Evolutionary conservation across 1,140 invertebrate species (phyloP).

Genomic region (Tigriopus japonicus): DNA sequence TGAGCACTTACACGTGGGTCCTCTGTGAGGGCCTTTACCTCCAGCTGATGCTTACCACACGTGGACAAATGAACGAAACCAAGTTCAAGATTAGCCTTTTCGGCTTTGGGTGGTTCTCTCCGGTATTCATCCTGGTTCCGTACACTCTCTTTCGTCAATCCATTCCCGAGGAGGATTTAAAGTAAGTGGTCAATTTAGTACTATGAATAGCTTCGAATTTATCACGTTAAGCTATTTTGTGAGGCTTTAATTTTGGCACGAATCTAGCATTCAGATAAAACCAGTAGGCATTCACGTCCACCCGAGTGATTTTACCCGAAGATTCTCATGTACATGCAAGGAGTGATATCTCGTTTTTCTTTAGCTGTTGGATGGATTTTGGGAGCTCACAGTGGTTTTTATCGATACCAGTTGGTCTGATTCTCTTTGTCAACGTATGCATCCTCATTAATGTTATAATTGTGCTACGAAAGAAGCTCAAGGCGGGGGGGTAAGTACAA

Average conservation of each 20-base stretch:
- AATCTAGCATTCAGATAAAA: no score
- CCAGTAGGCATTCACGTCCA: no score
- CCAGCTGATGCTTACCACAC: conserved; percentile 7
- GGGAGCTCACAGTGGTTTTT: not conserved
- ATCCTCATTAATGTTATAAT: not conserved
- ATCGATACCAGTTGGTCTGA: not conserved
- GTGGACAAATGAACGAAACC: not conserved
- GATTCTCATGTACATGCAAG: no score
- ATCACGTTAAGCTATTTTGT: no score
- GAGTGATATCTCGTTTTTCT: no score
- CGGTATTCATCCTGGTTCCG: not conserved
- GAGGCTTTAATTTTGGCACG: no score
- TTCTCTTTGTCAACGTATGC: not conserved
- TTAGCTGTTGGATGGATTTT: not conserved
- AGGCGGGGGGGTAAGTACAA: not conserved
- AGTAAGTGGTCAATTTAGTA: no score
- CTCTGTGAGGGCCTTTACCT: conserved; percentile 12
- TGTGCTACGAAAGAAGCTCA: not conserved
- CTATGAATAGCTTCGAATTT: no score
- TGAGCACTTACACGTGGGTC: conserved; percentile 13
- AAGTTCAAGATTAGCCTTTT: not conserved
- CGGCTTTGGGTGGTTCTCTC: not conserved
- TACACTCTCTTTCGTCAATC: not conserved
- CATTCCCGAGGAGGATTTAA: no score
- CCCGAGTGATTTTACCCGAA: no score